phyloP scores from a whole-genome alignment of 2,797 vertebrate genomes.

The Amphiprion clarkii region DNA sequence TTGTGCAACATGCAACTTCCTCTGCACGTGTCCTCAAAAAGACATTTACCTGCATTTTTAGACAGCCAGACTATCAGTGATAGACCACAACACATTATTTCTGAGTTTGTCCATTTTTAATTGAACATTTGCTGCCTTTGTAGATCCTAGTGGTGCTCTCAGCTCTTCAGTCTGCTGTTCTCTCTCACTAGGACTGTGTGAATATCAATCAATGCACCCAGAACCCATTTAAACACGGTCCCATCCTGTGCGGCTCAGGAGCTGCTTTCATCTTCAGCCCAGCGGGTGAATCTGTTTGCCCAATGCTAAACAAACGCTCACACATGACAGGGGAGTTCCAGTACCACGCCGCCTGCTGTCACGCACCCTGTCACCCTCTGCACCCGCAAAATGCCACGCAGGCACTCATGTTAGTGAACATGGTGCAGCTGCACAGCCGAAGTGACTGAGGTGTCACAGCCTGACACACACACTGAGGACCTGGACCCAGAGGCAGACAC shows the following conservation, averaged over 20 bases:
- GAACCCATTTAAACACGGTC: not conserved
- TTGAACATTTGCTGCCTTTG: not conserved
- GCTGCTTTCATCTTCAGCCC: conserved; percentile 14
- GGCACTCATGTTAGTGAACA: conserved; percentile 22
- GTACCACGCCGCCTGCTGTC: conserved; percentile 22
- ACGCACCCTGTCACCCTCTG: conserved; percentile 43
- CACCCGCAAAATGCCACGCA: conserved; percentile 49
- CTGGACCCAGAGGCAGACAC: conserved; percentile 60
- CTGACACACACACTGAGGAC: conserved; percentile 57
- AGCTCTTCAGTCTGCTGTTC: not conserved
- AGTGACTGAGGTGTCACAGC: conserved; percentile 72
- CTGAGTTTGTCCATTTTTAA: no score
- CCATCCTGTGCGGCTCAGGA: not conserved
- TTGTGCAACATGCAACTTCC: no score
- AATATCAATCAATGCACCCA: conserved; percentile 13
- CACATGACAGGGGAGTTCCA: conserved; percentile 36
- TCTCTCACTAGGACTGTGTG: not conserved
- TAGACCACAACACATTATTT: no score
- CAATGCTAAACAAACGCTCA: conserved; percentile 35
- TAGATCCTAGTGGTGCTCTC: no score
- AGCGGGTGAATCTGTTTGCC: conserved; percentile 23
- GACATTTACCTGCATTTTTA: no score
- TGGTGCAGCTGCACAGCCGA: conserved; percentile 39
- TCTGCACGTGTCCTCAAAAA: no score
- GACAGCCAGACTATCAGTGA: no score